These are phyloP conservation scores for Epinephelus moara DNA, from an alignment of 2,113 vertebrate species.

Conservation along the genomic window DNA sequence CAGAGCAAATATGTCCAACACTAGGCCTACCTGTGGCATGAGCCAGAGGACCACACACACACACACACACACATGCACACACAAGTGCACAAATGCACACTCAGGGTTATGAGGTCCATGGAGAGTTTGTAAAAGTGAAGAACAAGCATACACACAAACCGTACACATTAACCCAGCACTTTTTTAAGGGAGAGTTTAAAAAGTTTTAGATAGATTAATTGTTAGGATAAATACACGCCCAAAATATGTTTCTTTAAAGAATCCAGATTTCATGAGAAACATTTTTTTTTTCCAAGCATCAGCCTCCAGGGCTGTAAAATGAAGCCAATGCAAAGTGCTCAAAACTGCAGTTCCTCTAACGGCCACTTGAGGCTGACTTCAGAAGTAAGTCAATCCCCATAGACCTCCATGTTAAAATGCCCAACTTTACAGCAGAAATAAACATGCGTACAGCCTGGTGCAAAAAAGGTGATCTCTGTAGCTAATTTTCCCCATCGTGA, in stretches of 20 bases:
- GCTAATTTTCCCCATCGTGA: no score
- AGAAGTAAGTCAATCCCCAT: no score
- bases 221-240: neutral
- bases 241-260: neutral
- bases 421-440: no score
- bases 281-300: neutral
- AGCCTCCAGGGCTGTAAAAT: no score
- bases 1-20: constrained; percentile 79
- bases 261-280: neutral
- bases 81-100: constrained; percentile 33
- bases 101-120: constrained; percentile 72
- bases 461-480: no score
- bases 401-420: no score
- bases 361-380: no score
- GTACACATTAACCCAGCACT: constrained; percentile 15
- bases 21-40: constrained; percentile 67
- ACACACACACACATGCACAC: constrained; percentile 30
- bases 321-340: no score
- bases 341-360: no score
- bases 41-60: constrained; percentile 46
- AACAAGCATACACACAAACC: constrained; percentile 33
- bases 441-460: no score
- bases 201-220: neutral
- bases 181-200: neutral
- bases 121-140: constrained; percentile 54